Evolutionary conservation across 2,797 vertebrate species (phyloP).

Genomic region (Centropyge bicolor): DNA sequence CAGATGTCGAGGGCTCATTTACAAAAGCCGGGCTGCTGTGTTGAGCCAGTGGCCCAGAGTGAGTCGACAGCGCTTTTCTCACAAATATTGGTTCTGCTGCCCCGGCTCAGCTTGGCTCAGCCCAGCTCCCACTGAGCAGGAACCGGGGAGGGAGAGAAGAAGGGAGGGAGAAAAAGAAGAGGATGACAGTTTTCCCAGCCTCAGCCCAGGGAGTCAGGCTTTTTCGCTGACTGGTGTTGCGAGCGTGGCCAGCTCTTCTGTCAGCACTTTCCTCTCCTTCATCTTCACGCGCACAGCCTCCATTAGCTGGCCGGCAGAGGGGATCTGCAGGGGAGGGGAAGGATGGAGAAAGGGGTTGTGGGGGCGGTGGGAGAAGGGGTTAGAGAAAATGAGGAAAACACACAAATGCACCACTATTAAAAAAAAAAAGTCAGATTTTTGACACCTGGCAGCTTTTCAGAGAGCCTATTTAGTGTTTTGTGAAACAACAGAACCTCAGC

Average conservation of each 20-base stretch:
- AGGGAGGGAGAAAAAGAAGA: conserved; percentile 65
- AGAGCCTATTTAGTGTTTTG: conserved; percentile 58
- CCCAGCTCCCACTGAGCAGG: conserved; percentile 74
- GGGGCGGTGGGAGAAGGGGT: conserved; percentile 58
- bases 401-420: conserved; percentile 61
- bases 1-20: conserved; percentile 86
- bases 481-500: conserved; percentile 61
- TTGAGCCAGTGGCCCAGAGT: conserved; percentile 74
- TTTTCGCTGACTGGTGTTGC: conserved; percentile 85
- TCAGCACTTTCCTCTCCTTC: conserved; percentile 92
- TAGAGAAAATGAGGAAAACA: conserved; percentile 74
- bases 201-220: conserved; percentile 84
- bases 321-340: conserved; percentile 86
- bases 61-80: conserved; percentile 76
- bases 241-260: conserved; percentile 90
- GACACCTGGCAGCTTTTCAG: conserved; percentile 76
- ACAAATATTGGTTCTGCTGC: conserved; percentile 82
- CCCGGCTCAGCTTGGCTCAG: conserved; percentile 75
- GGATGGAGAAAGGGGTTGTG: conserved; percentile 59
- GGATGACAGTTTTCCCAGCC: conserved; percentile 86
- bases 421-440: conserved; percentile 63
- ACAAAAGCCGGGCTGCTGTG: conserved; percentile 77
- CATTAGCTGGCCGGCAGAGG: conserved; percentile 91
- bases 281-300: conserved; percentile 92
- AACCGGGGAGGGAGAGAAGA: conserved; percentile 56